Evolutionary conservation across 2,113 vertebrate genomes (phyloP), one percentile per base, ranked within the genome.

Genomic region (Microcebus griseorufus): DNA sequence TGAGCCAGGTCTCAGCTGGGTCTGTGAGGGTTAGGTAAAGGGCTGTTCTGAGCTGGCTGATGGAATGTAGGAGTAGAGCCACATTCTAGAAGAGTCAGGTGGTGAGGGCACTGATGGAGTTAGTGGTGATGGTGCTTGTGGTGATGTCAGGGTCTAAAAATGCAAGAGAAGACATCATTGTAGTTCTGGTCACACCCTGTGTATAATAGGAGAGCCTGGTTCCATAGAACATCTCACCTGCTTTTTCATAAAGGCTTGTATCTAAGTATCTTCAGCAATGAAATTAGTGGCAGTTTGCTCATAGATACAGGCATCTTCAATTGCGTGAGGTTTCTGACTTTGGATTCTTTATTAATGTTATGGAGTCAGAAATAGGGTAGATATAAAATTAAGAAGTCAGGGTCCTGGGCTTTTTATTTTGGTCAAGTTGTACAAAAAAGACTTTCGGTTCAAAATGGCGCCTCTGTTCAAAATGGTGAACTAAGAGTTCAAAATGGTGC

Each of bases 21-120:
- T 1, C 3, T 18, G 39, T 8, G 64, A 0, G 0, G 7, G 32
- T 5, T 53, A 20, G 39, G 32, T 1, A 18, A 12, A 16, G 45
- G 1, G 8, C 25, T 7, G 62, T 48, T 39, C 37, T 2, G 53
- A 88, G 51, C 70, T 5, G 27, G 34, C 1, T 14, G n/a, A 7
- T 0, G 0, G 3, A 29, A 18, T 22, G 53, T 42, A 32, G n/a
- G 32, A 27, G 34, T 1, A 20, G 6, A 78, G 32, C 23, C 11
- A 2, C 34, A 2, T 51, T 80, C 48, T n/a, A 39, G 76, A 69
- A 10, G 72, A 39, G 32, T 45, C 5, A 0, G 10, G 34, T 80
- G 78, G 32, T 23, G 37, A 34, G 32, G 32, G 32, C 65, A n/a
- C 32, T 67, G 65, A 45, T 34, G 8, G 60, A 18, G 27, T 5